Percentiles rank a stretch among this genome's conserved stretches.
Conservation (phyloP, 2,888 invertebrate genomes). For the Pseudococcus longispinus region DNA sequence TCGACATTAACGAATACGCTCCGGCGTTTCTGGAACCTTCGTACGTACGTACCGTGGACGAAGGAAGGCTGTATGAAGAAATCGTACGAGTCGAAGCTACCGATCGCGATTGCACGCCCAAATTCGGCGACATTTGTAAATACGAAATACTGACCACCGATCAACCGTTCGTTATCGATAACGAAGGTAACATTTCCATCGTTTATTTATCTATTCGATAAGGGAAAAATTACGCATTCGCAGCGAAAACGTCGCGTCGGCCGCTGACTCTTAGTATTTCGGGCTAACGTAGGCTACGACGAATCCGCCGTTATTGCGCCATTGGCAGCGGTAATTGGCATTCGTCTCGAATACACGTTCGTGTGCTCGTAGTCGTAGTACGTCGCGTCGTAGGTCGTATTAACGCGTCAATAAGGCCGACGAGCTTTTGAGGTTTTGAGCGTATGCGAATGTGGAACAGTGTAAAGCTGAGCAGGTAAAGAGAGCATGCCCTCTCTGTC, state of each 20-base stretch:
- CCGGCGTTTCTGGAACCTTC: constrained; percentile 90
- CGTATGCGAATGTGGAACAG: background rate
- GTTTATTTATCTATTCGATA: too few species aligned
- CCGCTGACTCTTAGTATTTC: too few species aligned
- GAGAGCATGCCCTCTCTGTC: background rate
- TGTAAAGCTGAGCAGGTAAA: too few species aligned
- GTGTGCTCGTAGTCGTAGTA: background rate
- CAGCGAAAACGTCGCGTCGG: too few species aligned
- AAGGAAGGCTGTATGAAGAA: constrained; percentile 87
- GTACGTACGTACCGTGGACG: constrained; percentile 89
- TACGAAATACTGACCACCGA: constrained; percentile 94
- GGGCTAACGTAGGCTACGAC: too few species aligned
- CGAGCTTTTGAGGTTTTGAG: background rate
- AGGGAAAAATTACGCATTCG: too few species aligned
- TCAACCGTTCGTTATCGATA: constrained; percentile 89
- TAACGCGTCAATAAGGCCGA: constrained; percentile 7
- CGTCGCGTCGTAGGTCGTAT: background rate
- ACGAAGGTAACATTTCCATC: constrained; percentile 73
- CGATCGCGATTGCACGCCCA: constrained; percentile 94
- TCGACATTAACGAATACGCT: constrained; percentile 94
- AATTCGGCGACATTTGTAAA: constrained; percentile 95
- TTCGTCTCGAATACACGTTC: too few species aligned
- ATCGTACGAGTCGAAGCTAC: constrained; percentile 90
- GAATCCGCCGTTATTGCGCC: too few species aligned
- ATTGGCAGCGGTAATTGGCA: too few species aligned